Percentiles rank a stretch among this genome's conserved stretches.
phyloP scores from a whole-genome alignment of 2,888 invertebrate genomes.

The Zele albiditarsus region DNA sequence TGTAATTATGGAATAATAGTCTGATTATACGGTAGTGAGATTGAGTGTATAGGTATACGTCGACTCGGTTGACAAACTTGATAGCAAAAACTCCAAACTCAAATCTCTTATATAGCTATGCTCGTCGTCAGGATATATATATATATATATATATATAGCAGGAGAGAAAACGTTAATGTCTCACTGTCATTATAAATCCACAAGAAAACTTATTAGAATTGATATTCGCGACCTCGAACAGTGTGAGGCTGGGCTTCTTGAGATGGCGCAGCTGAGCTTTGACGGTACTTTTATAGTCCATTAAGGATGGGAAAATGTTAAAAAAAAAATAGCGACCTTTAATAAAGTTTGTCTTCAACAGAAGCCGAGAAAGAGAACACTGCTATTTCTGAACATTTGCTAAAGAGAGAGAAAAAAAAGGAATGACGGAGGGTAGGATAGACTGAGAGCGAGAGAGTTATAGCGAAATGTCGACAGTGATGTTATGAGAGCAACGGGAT shows the following conservation, averaged over 20 bases:
- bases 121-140: not conserved
- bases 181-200: conserved; percentile 11
- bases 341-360: conserved; percentile 37
- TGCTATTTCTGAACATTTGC: conserved; percentile 17
- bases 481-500: conserved; percentile 33
- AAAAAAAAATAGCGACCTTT: conserved; percentile 33
- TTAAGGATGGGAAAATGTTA: conserved; percentile 14
- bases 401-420: not conserved
- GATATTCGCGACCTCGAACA: conserved; percentile 25
- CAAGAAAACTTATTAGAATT: conserved; percentile 23
- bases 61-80: not conserved
- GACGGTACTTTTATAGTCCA: conserved; percentile 46
- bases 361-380: conserved; percentile 11
- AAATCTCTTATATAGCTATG: not conserved
- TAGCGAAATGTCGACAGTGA: conserved; percentile 1
- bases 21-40: not conserved
- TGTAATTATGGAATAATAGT: not conserved
- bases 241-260: not conserved
- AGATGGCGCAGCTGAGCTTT: conserved; percentile 25
- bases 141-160: not conserved
- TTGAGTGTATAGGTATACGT: not conserved
- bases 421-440: not conserved
- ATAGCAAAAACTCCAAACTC: not conserved
- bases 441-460: conserved; percentile 12
- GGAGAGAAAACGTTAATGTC: conserved; percentile 2